Percentiles rank a stretch among this genome's conserved stretches.
phyloP scores from a whole-genome alignment of 2,113 vertebrate species.

The Triplophysa siluroides region DNA sequence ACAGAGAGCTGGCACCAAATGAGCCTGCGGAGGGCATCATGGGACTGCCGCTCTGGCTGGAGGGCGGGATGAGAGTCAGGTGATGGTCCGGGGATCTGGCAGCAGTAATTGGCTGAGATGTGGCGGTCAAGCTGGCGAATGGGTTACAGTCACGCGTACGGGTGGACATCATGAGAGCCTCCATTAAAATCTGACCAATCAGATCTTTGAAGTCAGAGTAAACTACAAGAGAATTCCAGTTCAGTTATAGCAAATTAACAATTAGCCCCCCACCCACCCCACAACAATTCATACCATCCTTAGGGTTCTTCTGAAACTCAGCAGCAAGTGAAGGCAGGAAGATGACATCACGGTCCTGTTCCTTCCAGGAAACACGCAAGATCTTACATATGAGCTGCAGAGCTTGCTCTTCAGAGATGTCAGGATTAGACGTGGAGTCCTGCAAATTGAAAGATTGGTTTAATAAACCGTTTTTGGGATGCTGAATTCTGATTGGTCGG shows the following conservation, averaged over 20 bases:
- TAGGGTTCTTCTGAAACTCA: slow-evolving; percentile 92
- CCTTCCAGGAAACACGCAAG: slow-evolving; percentile 98
- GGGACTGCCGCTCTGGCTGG: slow-evolving; percentile 87
- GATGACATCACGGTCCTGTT: slow-evolving; percentile 94
- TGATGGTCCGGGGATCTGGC: slow-evolving; percentile 89
- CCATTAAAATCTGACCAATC: slow-evolving; percentile 98
- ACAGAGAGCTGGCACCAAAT: slow-evolving; percentile 90
- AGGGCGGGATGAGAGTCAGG: slow-evolving; percentile 81
- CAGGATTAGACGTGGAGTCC: slow-evolving; percentile 86
- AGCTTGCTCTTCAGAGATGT: slow-evolving; percentile 95
- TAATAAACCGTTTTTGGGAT: not conserved
- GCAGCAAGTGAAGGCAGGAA: slow-evolving; percentile 90
- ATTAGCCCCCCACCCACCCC: too few species aligned
- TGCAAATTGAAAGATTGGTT: slow-evolving; percentile 51
- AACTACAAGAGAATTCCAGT: slow-evolving; percentile 68
- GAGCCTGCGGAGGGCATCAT: slow-evolving; percentile 87
- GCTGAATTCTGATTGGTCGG: not conserved
- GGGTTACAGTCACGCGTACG: slow-evolving; percentile 92
- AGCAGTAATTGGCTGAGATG: slow-evolving; percentile 90
- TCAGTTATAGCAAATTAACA: not conserved
- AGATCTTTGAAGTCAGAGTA: slow-evolving; percentile 97
- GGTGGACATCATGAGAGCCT: slow-evolving; percentile 98
- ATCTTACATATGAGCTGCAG: slow-evolving; percentile 98
- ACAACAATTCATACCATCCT: slow-evolving; percentile 78
- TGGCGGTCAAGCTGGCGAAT: slow-evolving; percentile 95